Evolutionary conservation across 1,140 invertebrate species (phyloP).

Genomic region (silkworm (Bombyx mori)): ASM3026992v2 NC_085119.1:8856001-8856500

Average conservation of each 20-base stretch:
- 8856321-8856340: background rate
- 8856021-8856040: constrained; percentile 4
- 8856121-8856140: constrained; percentile 85
- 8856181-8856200: constrained; percentile 95
- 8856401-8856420: constrained; percentile 95
- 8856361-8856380: constrained; percentile 38
- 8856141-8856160: constrained; percentile 91
- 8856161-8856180: constrained; percentile 94
- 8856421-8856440: constrained; percentile 97
- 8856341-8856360: background rate
- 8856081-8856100: constrained; percentile 31
- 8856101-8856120: constrained; percentile 66
- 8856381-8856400: constrained; percentile 99
- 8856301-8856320: background rate
- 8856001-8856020: constrained; percentile 41
- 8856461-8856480: constrained; percentile 95
- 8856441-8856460: constrained; percentile 93
- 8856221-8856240: constrained; percentile 10
- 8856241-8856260: constrained; percentile 16
- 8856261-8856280: constrained; percentile 16
- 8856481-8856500: constrained; percentile 67
- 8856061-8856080: constrained; percentile 34
- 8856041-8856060: background rate
- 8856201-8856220: constrained; percentile 79
- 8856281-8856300: no score